Conservation (phyloP, 1,140 invertebrate species). For the Mycetomoellerius zeteki region DNA sequence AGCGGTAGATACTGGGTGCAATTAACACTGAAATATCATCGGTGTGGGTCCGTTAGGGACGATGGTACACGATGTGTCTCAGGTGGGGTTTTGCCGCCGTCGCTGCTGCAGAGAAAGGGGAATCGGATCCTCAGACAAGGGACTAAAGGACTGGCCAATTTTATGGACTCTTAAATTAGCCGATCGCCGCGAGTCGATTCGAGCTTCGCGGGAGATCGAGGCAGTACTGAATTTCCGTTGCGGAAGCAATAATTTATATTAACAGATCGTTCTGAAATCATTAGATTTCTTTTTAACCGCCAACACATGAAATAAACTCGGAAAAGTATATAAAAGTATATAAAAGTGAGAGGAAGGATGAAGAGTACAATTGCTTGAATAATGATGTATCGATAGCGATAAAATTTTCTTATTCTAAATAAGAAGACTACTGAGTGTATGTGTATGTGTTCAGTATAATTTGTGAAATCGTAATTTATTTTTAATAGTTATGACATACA, state of each 20-base stretch:
- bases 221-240: constrained; percentile 27
- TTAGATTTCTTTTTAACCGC: neutral
- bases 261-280: neutral
- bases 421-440: neutral
- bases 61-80: constrained; percentile 67
- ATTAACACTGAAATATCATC: constrained; percentile 86
- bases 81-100: constrained; percentile 61
- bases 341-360: no score
- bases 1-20: constrained; percentile 81
- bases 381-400: neutral
- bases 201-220: constrained; percentile 50
- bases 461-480: constrained; percentile 9
- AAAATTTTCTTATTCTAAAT: neutral
- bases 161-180: constrained; percentile 80
- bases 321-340: neutral
- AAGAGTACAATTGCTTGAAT: neutral
- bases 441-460: neutral
- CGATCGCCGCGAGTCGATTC: constrained; percentile 64
- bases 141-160: constrained; percentile 74
- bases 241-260: constrained; percentile 34
- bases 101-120: constrained; percentile 15
- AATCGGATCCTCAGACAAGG: constrained; percentile 72
- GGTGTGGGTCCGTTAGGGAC: constrained; percentile 77
- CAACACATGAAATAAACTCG: neutral
- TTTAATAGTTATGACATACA: constrained; percentile 1